phyloP scores from a whole-genome alignment of 2,113 vertebrate species.

The Phylloscopus whistleri region DNA sequence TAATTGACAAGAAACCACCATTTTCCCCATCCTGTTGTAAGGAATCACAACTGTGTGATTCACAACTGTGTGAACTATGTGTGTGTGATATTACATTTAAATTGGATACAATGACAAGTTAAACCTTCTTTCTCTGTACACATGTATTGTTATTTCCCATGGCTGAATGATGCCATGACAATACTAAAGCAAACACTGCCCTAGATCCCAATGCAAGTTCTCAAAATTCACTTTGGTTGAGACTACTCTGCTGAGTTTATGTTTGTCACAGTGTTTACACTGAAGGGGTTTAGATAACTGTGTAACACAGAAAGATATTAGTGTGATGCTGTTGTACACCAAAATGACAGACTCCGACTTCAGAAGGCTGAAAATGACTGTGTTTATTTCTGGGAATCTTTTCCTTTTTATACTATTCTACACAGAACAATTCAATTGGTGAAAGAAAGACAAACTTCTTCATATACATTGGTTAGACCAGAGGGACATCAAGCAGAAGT shows the following conservation, averaged over 20 bases:
- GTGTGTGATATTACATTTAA: not conserved
- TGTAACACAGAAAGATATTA: not conserved
- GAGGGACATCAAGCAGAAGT: too few relatives aligned
- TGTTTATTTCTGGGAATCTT: too few relatives aligned
- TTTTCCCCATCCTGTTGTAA: not conserved
- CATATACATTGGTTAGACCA: too few relatives aligned
- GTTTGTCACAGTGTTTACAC: not conserved
- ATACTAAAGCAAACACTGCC: not conserved
- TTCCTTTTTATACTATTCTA: too few relatives aligned
- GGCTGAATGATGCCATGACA: not conserved
- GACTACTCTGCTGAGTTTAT: not conserved
- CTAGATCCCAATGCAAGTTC: not conserved
- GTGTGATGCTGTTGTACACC: not conserved
- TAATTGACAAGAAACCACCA: not conserved
- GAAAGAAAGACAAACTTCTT: too few relatives aligned
- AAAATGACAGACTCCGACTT: too few relatives aligned
- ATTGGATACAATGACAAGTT: not conserved
- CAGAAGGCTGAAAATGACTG: too few relatives aligned
- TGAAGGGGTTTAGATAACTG: not conserved
- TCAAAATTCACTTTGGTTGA: not conserved
- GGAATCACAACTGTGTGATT: not conserved
- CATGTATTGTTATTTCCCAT: not conserved
- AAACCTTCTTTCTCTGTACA: not conserved
- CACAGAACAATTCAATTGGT: too few relatives aligned
- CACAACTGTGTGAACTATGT: rapidly evolving